phyloP scores from a whole-genome alignment of 2,797 vertebrate genomes.

The Glossophaga mutica region DNA sequence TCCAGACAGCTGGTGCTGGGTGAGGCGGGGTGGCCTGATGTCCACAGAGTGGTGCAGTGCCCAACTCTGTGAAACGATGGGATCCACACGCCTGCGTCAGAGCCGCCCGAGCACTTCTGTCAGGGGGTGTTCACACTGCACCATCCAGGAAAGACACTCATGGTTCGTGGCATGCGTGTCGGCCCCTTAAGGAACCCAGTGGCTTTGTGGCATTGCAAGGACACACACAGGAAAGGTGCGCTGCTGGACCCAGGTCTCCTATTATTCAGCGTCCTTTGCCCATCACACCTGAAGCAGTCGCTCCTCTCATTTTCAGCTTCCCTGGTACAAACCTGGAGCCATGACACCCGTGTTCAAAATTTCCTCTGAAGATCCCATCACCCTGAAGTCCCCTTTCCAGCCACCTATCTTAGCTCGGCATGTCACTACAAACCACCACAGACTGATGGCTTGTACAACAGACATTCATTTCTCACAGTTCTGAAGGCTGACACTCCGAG shows the following conservation, averaged over 20 bases:
- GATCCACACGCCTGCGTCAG: accelerated
- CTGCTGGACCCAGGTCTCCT: too few species aligned
- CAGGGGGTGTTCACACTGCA: not conserved
- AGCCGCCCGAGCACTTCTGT: not conserved
- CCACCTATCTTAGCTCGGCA: not conserved
- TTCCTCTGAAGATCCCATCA: not conserved
- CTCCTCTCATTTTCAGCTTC: not conserved
- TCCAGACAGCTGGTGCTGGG: not conserved
- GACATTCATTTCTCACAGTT: not conserved
- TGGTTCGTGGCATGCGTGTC: not conserved
- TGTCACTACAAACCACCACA: not conserved
- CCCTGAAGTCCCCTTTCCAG: not conserved
- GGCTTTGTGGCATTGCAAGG: not conserved
- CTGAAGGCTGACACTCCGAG: not conserved
- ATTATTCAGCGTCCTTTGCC: accelerated
- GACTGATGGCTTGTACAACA: not conserved
- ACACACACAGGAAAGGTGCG: not conserved
- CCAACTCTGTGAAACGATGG: not conserved
- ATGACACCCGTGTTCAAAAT: not conserved
- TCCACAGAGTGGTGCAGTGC: accelerated
- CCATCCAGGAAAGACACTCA: not conserved
- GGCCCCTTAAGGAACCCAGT: not conserved
- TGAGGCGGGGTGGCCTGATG: not conserved
- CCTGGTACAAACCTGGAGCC: not conserved
- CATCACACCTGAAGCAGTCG: not conserved